Evolutionary conservation across 2,888 invertebrate genomes (phyloP).

Genomic region (Epinotia ramella): DNA sequence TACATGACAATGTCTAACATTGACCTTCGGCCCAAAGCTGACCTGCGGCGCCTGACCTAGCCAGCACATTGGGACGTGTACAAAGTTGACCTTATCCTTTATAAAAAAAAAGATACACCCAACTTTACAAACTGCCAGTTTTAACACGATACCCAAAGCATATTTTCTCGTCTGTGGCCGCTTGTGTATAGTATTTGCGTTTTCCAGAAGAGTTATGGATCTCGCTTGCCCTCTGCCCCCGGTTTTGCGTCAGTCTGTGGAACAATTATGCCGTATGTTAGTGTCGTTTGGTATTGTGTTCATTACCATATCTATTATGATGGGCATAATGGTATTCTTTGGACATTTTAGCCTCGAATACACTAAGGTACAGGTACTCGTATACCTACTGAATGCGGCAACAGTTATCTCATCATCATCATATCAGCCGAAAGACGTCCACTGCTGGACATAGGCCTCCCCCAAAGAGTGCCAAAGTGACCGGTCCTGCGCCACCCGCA

Average conservation of each 20-base stretch:
- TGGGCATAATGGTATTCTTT: slow-evolving; percentile 26
- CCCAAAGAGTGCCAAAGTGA: too few species aligned
- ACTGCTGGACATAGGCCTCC: too few species aligned
- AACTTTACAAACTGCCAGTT: slow-evolving; percentile 48
- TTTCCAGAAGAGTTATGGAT: slow-evolving; percentile 72
- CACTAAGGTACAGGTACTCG: neutral
- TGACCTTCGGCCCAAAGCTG: slow-evolving; percentile 68
- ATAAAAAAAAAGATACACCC: slow-evolving; percentile 46
- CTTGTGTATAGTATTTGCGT: slow-evolving; percentile 58
- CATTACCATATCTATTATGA: slow-evolving; percentile 58
- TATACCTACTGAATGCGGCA: neutral
- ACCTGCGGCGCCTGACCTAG: slow-evolving; percentile 71
- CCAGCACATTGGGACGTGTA: slow-evolving; percentile 73
- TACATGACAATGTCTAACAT: slow-evolving; percentile 77
- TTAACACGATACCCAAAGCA: slow-evolving; percentile 10
- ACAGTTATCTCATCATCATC: too few species aligned
- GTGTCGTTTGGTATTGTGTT: slow-evolving; percentile 62
- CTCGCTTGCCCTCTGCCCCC: slow-evolving; percentile 72
- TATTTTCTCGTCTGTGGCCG: slow-evolving; percentile 55
- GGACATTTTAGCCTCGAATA: slow-evolving; percentile 9
- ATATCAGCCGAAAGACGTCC: too few species aligned
- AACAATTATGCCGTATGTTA: slow-evolving; percentile 76
- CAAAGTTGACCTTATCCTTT: slow-evolving; percentile 60
- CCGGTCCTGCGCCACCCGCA: too few species aligned
- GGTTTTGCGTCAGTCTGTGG: slow-evolving; percentile 76